These are phyloP conservation scores for Telmatherina bonti DNA, from an alignment of 2,797 vertebrate species.

Conservation along the genomic window DNA sequence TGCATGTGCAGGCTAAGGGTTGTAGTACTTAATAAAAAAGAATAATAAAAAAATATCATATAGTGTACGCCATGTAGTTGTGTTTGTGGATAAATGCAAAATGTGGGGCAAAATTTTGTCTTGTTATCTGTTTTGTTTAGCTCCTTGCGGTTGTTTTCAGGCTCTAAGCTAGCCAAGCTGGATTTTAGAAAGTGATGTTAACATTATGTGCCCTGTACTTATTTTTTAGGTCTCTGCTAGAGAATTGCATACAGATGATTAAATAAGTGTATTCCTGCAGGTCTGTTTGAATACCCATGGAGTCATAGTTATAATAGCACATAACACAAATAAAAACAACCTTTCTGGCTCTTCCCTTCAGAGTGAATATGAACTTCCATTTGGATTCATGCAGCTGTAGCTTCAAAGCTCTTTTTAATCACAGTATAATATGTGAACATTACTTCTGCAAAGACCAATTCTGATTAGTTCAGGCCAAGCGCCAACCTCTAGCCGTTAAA, in stretches of 20 bases:
- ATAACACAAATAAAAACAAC: too few relatives aligned
- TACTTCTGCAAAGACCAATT: background rate
- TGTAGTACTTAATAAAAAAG: conserved; percentile 26
- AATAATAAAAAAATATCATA: background rate
- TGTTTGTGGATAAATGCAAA: too few relatives aligned
- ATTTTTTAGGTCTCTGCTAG: too few relatives aligned
- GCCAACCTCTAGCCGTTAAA: too few relatives aligned
- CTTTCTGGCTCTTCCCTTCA: background rate
- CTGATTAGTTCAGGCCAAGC: too few relatives aligned
- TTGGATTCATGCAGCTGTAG: background rate
- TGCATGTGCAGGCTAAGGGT: conserved; percentile 36
- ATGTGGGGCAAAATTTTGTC: too few relatives aligned
- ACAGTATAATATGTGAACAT: background rate
- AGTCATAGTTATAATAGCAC: background rate
- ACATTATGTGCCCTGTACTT: too few relatives aligned
- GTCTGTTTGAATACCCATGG: background rate
- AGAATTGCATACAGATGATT: too few relatives aligned
- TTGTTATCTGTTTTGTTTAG: too few relatives aligned
- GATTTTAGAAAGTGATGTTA: background rate
- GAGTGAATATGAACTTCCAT: background rate
- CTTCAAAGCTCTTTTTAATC: background rate
- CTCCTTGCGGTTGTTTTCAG: background rate
- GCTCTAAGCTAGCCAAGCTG: background rate
- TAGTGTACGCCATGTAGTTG: background rate
- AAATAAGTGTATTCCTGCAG: background rate